A percentile compares a stretch with the other conserved stretches of the same genome.
These are phyloP conservation scores for Centroberyx gerrardi DNA, from an alignment of 2,797 vertebrate genomes.

Conservation along the genomic window DNA sequence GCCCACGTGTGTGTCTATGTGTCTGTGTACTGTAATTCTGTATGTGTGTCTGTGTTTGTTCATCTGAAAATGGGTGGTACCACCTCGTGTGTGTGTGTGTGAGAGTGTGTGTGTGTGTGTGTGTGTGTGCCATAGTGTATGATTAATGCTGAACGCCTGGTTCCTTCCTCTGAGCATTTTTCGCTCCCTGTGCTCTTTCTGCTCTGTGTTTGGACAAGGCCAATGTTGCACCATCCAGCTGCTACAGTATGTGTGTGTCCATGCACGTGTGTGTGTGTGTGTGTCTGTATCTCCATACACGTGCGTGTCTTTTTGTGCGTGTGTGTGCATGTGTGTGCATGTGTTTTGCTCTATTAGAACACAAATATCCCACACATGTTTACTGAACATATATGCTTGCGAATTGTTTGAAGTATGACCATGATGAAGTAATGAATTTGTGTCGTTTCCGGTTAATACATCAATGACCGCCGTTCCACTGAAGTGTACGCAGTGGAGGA, in stretches of 20 bases:
- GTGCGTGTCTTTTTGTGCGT: neutral
- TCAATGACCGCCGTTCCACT: slow-evolving; percentile 12
- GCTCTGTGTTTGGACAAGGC: slow-evolving; percentile 60
- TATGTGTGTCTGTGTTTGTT: slow-evolving; percentile 56
- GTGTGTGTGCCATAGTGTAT: slow-evolving; percentile 39
- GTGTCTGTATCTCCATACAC: slow-evolving; percentile 10
- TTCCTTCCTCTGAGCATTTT: slow-evolving; percentile 65
- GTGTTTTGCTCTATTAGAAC: neutral
- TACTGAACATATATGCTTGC: slow-evolving; percentile 1
- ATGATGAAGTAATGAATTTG: slow-evolving; percentile 21
- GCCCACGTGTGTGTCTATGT: slow-evolving; percentile 38
- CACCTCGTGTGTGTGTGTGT: slow-evolving; percentile 35
- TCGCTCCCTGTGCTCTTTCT: slow-evolving; percentile 52
- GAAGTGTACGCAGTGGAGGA: neutral
- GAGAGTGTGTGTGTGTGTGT: slow-evolving; percentile 10
- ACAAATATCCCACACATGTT: neutral
- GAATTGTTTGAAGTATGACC: slow-evolving; percentile 2
- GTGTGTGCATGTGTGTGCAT: slow-evolving; percentile 5
- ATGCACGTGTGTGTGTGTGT: slow-evolving; percentile 26
- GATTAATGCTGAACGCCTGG: slow-evolving; percentile 66
- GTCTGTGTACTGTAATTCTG: slow-evolving; percentile 64
- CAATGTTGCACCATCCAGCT: slow-evolving; percentile 55
- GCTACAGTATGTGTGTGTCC: slow-evolving; percentile 8
- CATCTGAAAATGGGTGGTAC: slow-evolving; percentile 58
- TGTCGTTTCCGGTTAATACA: neutral